phyloP scores from a whole-genome alignment of 2,797 vertebrate species.

The Hapalemur alaotrensis region DNA sequence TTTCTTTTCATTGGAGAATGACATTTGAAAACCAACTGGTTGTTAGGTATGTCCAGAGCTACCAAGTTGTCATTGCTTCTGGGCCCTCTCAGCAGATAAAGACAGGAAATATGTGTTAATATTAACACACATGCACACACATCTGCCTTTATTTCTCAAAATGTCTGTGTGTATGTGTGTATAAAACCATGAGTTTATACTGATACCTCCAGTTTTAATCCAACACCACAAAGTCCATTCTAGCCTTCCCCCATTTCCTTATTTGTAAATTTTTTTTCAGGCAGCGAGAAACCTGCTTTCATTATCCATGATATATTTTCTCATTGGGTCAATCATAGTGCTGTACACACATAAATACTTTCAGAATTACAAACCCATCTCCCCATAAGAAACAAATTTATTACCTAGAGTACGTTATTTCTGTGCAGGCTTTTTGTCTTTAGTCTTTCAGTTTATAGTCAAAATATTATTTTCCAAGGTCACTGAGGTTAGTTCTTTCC shows the following conservation, averaged over 20 bases:
- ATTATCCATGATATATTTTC: background rate
- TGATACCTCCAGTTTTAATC: background rate
- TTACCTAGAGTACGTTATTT: background rate
- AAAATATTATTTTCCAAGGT: slow-evolving; percentile 34
- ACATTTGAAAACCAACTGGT: background rate
- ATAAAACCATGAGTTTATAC: background rate
- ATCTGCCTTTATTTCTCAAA: slow-evolving; percentile 17
- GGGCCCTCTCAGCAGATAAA: background rate
- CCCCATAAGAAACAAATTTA: slow-evolving; percentile 35
- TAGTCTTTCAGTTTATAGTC: background rate
- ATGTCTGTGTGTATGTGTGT: background rate
- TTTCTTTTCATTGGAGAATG: background rate
- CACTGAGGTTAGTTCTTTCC: slow-evolving; percentile 1
- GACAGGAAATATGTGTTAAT: background rate
- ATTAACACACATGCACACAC: background rate
- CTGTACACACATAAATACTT: background rate
- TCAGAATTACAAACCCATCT: slow-evolving; percentile 20
- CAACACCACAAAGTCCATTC: slow-evolving; percentile 17
- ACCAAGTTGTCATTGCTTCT: background rate
- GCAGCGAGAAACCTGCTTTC: background rate
- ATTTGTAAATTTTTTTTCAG: slow-evolving; percentile 9
- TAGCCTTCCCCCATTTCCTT: background rate
- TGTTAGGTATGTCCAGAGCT: background rate
- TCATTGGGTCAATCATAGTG: background rate
- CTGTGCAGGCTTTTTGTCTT: background rate